These are phyloP conservation scores for Himalopsyche tibetana DNA, from an alignment of 2,888 invertebrate genomes.

Conservation along the genomic window DNA sequence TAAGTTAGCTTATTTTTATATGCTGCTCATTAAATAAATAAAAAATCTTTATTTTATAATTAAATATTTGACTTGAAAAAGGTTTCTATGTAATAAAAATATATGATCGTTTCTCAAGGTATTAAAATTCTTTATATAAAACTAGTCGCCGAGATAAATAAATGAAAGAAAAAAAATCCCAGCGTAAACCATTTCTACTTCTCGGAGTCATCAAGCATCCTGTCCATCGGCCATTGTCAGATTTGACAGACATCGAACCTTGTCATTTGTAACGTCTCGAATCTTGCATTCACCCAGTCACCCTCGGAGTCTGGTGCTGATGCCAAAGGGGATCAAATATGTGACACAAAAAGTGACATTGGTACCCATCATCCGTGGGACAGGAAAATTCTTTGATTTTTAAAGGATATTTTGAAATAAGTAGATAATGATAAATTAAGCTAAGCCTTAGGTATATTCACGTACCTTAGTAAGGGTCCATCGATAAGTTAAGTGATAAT, in stretches of 20 bases:
- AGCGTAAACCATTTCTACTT: slow-evolving; percentile 7
- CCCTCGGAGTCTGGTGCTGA: slow-evolving; percentile 52
- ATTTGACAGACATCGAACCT: slow-evolving; percentile 65
- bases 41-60: too few relatives aligned
- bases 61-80: too few relatives aligned
- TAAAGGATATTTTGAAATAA: not conserved
- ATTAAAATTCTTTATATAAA: not conserved
- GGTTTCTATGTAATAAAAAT: too few relatives aligned
- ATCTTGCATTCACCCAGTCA: slow-evolving; percentile 57
- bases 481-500: not conserved
- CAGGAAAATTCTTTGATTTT: slow-evolving; percentile 59
- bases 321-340: not conserved
- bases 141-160: not conserved
- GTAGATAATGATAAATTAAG: not conserved
- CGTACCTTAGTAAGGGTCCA: not conserved
- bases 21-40: too few relatives aligned
- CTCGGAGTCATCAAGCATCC: slow-evolving; percentile 49
- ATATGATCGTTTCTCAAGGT: not conserved
- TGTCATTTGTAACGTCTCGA: slow-evolving; percentile 62
- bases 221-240: slow-evolving; percentile 52
- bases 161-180: slow-evolving; percentile 41
- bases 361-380: slow-evolving; percentile 57
- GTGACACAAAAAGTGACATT: slow-evolving; percentile 52
- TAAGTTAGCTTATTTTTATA: too few relatives aligned
- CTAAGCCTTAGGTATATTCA: not conserved